Conservation (phyloP, 1,140 invertebrate genomes). For the Heliconius eleuchia region DNA sequence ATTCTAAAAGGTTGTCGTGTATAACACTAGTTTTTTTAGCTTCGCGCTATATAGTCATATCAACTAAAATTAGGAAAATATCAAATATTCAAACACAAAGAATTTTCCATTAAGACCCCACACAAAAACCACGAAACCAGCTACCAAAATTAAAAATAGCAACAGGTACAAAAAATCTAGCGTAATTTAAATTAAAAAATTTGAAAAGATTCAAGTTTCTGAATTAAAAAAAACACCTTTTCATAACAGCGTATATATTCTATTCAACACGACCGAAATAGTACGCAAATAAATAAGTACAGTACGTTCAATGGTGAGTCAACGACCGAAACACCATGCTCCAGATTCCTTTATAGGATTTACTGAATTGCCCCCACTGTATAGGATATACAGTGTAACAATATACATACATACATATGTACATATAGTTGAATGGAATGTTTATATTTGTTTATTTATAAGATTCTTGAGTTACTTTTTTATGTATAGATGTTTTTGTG, state of each 20-base stretch:
- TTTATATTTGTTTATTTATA: neutral
- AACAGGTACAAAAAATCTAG: neutral
- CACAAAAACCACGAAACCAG: no score
- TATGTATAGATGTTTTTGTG: neutral
- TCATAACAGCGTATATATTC: neutral
- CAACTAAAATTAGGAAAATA: no score
- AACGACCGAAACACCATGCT: constrained; percentile 3
- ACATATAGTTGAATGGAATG: neutral
- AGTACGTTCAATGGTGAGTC: constrained; percentile 4
- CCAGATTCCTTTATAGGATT: constrained; percentile 10
- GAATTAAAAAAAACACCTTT: neutral
- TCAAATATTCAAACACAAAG: no score
- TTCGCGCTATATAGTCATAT: no score
- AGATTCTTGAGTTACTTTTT: neutral
- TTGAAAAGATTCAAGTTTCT: neutral
- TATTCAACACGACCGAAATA: neutral
- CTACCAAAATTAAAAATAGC: no score
- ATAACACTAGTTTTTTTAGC: no score
- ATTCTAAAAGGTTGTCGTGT: no score
- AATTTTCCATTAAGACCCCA: no score
- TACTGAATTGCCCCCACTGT: neutral
- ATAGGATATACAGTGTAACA: neutral
- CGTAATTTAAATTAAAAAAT: neutral
- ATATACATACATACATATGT: neutral
- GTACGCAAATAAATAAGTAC: neutral